Conservation (phyloP, 1,140 invertebrate species). For the Drosophila pectinifera region DNA sequence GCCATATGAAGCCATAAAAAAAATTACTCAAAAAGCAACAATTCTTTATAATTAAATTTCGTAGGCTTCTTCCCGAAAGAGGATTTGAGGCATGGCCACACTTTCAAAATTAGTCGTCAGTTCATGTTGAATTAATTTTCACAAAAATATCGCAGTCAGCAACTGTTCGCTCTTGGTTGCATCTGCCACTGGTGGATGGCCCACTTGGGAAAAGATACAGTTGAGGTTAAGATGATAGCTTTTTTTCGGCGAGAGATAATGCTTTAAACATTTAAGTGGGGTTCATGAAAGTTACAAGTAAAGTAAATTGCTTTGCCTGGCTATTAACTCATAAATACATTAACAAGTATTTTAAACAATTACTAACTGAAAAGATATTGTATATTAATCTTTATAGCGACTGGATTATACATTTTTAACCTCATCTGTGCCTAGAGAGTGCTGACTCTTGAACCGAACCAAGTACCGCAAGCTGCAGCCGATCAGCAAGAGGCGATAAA, state of each 20-base stretch:
- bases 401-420: neutral
- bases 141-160: constrained; percentile 33
- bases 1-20: constrained; percentile 79
- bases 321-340: too few relatives aligned
- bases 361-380: neutral
- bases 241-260: neutral
- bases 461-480: constrained; percentile 74
- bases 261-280: neutral
- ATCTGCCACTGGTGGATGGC: constrained; percentile 29
- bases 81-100: constrained; percentile 20
- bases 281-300: neutral
- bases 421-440: constrained; percentile 25
- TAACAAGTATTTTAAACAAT: neutral
- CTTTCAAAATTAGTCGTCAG: constrained; percentile 75
- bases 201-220: constrained; percentile 29
- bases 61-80: constrained; percentile 32
- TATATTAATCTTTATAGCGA: too few relatives aligned
- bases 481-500: constrained; percentile 67
- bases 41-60: constrained; percentile 71
- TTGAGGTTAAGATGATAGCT: neutral
- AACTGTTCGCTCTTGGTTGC: constrained; percentile 41
- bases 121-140: constrained; percentile 75
- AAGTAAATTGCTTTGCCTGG: neutral
- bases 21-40: constrained; percentile 55
- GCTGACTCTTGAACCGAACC: constrained; percentile 75